Percentiles rank a stretch among this genome's conserved stretches.
Conservation (phyloP, 2,113 vertebrate genomes). For the Podilymbus podiceps region DNA sequence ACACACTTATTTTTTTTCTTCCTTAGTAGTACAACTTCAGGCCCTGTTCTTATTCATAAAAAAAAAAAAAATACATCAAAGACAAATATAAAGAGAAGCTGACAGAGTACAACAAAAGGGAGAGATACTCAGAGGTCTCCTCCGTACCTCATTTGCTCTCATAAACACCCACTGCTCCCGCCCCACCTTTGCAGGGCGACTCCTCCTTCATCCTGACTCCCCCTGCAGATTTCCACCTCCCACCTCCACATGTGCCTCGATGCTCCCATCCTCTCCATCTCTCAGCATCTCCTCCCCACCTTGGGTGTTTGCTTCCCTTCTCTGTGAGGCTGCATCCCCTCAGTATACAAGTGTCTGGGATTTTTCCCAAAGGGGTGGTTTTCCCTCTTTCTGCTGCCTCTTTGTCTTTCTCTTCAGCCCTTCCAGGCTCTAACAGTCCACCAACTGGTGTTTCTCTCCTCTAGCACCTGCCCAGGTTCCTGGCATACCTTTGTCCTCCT, state of each 20-base stretch:
- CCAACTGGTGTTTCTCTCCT: background rate
- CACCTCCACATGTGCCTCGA: rapidly evolving
- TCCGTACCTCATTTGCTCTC: background rate
- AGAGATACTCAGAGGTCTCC: background rate
- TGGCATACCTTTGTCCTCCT: background rate
- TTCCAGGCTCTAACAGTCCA: background rate
- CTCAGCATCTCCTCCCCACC: background rate
- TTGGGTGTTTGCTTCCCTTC: background rate
- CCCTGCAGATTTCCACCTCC: background rate
- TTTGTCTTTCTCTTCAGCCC: background rate
- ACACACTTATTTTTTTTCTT: background rate
- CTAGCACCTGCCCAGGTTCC: background rate
- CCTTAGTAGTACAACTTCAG: background rate
- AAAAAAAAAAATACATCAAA: background rate
- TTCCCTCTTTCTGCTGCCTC: background rate
- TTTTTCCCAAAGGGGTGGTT: background rate
- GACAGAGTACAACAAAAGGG: background rate
- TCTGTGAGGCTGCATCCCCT: background rate
- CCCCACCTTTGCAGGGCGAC: background rate
- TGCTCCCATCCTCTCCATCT: background rate
- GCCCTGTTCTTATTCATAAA: background rate
- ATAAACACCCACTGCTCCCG: background rate
- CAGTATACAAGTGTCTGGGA: background rate
- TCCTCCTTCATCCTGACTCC: background rate
- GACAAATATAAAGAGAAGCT: background rate